A percentile compares a stretch with the other conserved stretches of the same genome.
Conservation (phyloP, 2,797 vertebrate genomes). For the Helicolenus hilgendorfi region DNA sequence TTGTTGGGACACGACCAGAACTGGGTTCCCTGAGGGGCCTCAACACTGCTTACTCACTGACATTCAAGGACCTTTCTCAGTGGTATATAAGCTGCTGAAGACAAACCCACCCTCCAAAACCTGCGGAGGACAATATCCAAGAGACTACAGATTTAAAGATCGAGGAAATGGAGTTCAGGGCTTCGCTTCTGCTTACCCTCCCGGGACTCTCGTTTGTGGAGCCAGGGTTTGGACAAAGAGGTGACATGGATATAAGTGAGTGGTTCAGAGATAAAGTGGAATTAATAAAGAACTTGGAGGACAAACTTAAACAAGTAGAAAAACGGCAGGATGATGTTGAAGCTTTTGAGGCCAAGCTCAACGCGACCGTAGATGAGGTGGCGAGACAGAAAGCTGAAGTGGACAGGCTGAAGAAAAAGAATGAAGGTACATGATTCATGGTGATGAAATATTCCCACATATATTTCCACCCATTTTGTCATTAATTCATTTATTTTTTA, state of each 20-base stretch:
- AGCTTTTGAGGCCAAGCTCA: slow-evolving; percentile 23
- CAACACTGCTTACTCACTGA: background rate
- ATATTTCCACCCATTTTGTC: background rate
- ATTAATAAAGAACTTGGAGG: slow-evolving; percentile 13
- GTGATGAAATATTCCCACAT: background rate
- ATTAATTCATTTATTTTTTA: background rate
- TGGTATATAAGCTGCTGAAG: background rate
- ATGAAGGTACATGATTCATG: slow-evolving; percentile 19
- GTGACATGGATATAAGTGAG: background rate
- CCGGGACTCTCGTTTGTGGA: background rate
- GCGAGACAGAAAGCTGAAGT: slow-evolving; percentile 22
- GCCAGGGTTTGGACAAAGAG: slow-evolving; percentile 19
- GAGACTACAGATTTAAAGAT: background rate
- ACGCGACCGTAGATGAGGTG: slow-evolving; percentile 13
- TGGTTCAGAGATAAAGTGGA: slow-evolving; percentile 11
- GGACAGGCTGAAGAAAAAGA: slow-evolving; percentile 36
- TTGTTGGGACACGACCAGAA: background rate
- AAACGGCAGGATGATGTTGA: background rate
- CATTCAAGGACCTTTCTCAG: background rate
- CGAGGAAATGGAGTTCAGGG: slow-evolving; percentile 23
- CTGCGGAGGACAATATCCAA: background rate
- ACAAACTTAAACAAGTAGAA: background rate
- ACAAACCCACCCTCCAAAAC: background rate
- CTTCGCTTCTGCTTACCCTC: background rate
- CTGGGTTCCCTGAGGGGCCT: background rate